A percentile compares a stretch with the other conserved stretches of the same genome.
Evolutionary conservation across 2,113 vertebrate genomes (phyloP).

Genomic region (Protomyctophum bolini): DNA sequence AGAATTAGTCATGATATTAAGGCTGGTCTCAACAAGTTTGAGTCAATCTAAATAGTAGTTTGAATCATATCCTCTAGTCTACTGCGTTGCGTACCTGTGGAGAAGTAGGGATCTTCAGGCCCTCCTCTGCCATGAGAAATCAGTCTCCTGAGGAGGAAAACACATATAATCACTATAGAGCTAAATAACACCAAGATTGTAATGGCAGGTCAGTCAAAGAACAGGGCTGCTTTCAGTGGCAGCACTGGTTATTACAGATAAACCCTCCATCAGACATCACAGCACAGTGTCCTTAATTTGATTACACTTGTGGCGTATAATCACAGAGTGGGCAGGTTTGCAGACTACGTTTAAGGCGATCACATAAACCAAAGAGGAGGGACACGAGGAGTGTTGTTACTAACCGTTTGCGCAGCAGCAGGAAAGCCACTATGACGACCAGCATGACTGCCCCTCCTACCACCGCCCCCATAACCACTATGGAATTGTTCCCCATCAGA

Average conservation of each 20-base stretch:
- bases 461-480: conserved; percentile 77
- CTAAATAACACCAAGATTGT: conserved; percentile 40
- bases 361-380: conserved; percentile 46
- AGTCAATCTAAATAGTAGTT: neutral
- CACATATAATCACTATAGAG: conserved; percentile 40
- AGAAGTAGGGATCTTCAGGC: conserved; percentile 89
- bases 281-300: conserved; percentile 28
- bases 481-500: conserved; percentile 74
- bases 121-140: conserved; percentile 80
- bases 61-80: neutral
- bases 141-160: conserved; percentile 78
- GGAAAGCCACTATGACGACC: conserved; percentile 71
- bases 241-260: conserved; percentile 50
- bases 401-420: conserved; percentile 84
- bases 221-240: conserved; percentile 42
- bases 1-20: neutral
- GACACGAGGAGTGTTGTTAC: conserved; percentile 33
- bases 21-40: neutral
- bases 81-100: conserved; percentile 79
- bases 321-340: conserved; percentile 40
- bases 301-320: conserved; percentile 37
- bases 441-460: conserved; percentile 73
- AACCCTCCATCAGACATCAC: conserved; percentile 38
- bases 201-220: conserved; percentile 57
- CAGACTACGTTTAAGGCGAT: conserved; percentile 56